Evolutionary conservation across 2,888 invertebrate species (phyloP).

Genomic region (Hemithea aestivaria): DNA sequence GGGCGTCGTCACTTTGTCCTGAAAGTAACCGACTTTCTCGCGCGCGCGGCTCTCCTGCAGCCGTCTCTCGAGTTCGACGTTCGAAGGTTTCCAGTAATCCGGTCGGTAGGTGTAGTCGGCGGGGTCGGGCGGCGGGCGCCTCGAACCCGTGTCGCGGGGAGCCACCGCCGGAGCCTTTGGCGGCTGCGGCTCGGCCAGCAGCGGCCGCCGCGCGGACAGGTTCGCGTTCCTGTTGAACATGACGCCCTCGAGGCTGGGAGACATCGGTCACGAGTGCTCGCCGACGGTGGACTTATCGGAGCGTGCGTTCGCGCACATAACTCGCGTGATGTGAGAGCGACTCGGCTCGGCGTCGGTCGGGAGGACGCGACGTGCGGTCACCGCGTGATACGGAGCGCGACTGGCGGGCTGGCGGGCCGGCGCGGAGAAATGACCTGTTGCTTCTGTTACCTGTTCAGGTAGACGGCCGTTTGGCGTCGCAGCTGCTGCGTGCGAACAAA

Average conservation of each 20-base stretch:
- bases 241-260: slow-evolving; percentile 73
- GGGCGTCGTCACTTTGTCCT: slow-evolving; percentile 67
- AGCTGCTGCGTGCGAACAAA: slow-evolving; percentile 67
- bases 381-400: slow-evolving; percentile 46
- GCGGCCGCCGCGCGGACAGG: slow-evolving; percentile 71
- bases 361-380: slow-evolving; percentile 35
- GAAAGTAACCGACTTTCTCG: slow-evolving; percentile 73
- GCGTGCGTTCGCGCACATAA: slow-evolving; percentile 71
- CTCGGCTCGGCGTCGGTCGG: slow-evolving; percentile 27
- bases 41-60: slow-evolving; percentile 64
- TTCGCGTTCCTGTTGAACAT: slow-evolving; percentile 75
- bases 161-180: slow-evolving; percentile 66
- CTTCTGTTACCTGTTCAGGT: slow-evolving; percentile 75
- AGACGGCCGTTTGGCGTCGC: slow-evolving; percentile 60
- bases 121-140: slow-evolving; percentile 55
- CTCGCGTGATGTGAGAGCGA: slow-evolving; percentile 49
- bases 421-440: slow-evolving; percentile 74
- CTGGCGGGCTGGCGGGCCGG: slow-evolving; percentile 35
- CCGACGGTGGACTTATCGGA: slow-evolving; percentile 46
- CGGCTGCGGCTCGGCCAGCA: slow-evolving; percentile 73
- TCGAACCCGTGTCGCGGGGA: slow-evolving; percentile 63
- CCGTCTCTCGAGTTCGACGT: slow-evolving; percentile 69
- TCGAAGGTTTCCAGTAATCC: slow-evolving; percentile 72
- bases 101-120: slow-evolving; percentile 54
- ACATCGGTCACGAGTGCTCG: slow-evolving; percentile 67